Evolutionary conservation across 2,113 vertebrate genomes (phyloP), one percentile per base, ranked within the genome.

Genomic region (Cariama cristata): DNA sequence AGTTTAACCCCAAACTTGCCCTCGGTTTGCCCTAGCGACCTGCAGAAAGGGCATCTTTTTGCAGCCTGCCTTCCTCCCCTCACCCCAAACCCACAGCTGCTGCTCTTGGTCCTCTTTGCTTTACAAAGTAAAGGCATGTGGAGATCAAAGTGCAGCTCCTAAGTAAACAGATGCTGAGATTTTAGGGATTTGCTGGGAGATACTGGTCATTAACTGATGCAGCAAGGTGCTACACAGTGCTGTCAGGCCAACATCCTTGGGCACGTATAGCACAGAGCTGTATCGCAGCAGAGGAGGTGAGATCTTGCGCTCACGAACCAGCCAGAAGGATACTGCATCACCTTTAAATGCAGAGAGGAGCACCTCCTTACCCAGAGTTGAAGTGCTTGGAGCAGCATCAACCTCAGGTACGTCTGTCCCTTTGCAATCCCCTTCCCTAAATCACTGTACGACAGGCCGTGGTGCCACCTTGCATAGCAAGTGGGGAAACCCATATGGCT

Each of bases 371-470:
- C 44, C 19, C 14, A 40, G n/a, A 68, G 18, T 8, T 45, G 22
- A 72, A 50, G 32, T 12, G 8, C 56, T 49, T 88, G 42, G 42
- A 58, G 56, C 35, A 40, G 5, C 12, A 40, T 22, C 44, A 30
- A 8, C 27, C 56, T 49, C 11, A 1, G 27, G 27, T 33, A 14
- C 0, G 1, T 33, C 32, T 12, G 56, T 30, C 35, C 35, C n/a
- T 69, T 74, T 21, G 26, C 49, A 44, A 20, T 35, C 30, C 7
- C n/a, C 35, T 38, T 62, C 42, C 76, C 26, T 38, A 50, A 69
- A 50, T 52, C 56, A 14, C 63, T 4, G 11, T 42, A 11, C 2
- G 0, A 42, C n/a, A 38, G 23, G 53, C 8, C 2, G 0, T 13
- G 13, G 21, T 77, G n/a, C 50, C 35, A 17, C 16, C 42, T 49